Evolutionary conservation across 2,113 vertebrate genomes (phyloP).

Genomic region (Labeo catla): DNA sequence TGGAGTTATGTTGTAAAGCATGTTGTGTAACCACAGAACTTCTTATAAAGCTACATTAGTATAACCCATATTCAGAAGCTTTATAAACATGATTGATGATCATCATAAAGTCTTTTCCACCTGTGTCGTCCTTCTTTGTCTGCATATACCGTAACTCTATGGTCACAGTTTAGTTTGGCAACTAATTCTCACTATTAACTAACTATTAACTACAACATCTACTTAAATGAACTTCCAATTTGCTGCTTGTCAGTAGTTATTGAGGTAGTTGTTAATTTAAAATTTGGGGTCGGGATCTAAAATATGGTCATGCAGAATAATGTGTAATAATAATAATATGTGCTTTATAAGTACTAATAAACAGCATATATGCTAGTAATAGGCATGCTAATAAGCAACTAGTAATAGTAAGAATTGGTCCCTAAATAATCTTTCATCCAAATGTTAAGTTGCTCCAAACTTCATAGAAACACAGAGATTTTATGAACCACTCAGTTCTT

Average conservation of each 20-base stretch:
- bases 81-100: constrained; percentile 4
- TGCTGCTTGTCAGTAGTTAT: not conserved
- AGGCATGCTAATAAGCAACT: not conserved
- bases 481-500: not conserved
- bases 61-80: constrained; percentile 27
- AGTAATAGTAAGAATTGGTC: not conserved
- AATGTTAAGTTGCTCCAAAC: too few relatives aligned
- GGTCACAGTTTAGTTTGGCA: not conserved
- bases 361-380: too few relatives aligned
- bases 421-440: too few relatives aligned
- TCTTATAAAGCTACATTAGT: constrained; percentile 41
- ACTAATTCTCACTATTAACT: not conserved
- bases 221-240: not conserved
- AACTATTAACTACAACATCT: not conserved
- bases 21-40: constrained; percentile 45
- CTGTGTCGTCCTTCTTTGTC: not conserved
- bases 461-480: not conserved
- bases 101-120: constrained; percentile 4
- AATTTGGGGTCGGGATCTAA: not conserved
- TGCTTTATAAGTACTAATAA: not conserved
- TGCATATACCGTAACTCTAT: not conserved
- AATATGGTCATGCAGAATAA: not conserved
- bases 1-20: constrained; percentile 42
- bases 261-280: too few relatives aligned
- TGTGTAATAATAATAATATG: too few relatives aligned